These are phyloP conservation scores for Chloebia gouldiae DNA, from an alignment of 2,113 vertebrate genomes.

Conservation along the genomic window DNA sequence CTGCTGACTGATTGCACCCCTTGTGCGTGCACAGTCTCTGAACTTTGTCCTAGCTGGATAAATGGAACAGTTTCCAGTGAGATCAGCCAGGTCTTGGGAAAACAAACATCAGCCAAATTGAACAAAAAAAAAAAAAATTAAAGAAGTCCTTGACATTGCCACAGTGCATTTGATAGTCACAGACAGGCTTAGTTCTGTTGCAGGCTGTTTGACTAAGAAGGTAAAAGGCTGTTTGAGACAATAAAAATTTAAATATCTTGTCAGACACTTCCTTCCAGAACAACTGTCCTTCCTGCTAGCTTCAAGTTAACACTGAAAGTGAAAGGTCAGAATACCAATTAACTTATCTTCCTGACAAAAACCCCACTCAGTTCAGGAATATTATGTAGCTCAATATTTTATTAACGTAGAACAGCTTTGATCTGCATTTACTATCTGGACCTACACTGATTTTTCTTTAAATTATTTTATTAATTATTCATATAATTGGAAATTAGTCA, in stretches of 20 bases:
- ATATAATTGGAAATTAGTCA: neutral
- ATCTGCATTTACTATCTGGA: neutral
- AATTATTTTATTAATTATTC: neutral
- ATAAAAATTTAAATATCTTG: slow-evolving; percentile 20
- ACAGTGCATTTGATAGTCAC: neutral
- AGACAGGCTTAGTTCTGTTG: neutral
- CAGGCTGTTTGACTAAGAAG: neutral
- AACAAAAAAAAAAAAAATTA: neutral
- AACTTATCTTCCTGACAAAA: neutral
- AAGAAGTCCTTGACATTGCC: slow-evolving; percentile 24
- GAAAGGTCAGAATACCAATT: slow-evolving; percentile 35
- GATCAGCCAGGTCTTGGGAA: neutral
- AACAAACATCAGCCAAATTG: slow-evolving; percentile 12
- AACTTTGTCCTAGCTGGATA: neutral
- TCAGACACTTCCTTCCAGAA: neutral
- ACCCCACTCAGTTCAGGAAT: neutral
- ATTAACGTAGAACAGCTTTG: neutral
- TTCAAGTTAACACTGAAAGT: neutral
- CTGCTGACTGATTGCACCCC: slow-evolving; percentile 8
- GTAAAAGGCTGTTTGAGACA: neutral
- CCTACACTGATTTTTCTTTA: neutral
- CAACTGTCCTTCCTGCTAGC: neutral
- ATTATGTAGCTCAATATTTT: slow-evolving; percentile 9
- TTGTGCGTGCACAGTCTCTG: neutral
- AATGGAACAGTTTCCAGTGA: slow-evolving; percentile 14